Conservation (phyloP, 2,888 invertebrate species). For the Sepioteuthis lessoniana region DNA sequence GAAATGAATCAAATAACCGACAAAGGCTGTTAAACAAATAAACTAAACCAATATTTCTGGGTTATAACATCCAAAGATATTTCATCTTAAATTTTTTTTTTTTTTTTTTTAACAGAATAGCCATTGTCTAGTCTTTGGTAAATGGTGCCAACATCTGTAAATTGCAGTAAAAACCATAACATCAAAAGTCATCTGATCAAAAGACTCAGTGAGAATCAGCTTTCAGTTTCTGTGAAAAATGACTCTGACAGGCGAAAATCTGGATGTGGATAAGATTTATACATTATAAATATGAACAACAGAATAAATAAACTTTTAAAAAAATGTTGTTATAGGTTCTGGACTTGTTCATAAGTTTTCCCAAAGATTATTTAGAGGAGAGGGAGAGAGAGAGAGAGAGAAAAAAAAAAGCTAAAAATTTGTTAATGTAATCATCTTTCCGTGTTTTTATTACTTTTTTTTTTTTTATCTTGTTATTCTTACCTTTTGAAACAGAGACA, state of each 20-base stretch:
- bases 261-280: neutral
- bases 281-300: neutral
- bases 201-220: neutral
- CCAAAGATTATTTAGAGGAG: neutral
- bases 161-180: neutral
- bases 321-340: neutral
- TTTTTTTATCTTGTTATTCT: neutral
- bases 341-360: neutral
- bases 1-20: no score
- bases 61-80: no score
- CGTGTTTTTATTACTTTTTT: neutral
- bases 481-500: constrained; percentile 1
- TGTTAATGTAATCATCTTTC: neutral
- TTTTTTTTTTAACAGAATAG: neutral
- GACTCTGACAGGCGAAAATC: neutral
- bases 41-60: no score
- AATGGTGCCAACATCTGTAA: neutral
- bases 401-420: neutral
- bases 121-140: neutral
- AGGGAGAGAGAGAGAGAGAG: neutral
- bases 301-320: neutral
- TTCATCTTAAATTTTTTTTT: neutral
- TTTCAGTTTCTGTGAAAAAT: neutral
- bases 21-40: no score
- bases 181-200: neutral